Conservation (phyloP, 2,888 invertebrate genomes). For the Callosobruchus maculatus region DNA sequence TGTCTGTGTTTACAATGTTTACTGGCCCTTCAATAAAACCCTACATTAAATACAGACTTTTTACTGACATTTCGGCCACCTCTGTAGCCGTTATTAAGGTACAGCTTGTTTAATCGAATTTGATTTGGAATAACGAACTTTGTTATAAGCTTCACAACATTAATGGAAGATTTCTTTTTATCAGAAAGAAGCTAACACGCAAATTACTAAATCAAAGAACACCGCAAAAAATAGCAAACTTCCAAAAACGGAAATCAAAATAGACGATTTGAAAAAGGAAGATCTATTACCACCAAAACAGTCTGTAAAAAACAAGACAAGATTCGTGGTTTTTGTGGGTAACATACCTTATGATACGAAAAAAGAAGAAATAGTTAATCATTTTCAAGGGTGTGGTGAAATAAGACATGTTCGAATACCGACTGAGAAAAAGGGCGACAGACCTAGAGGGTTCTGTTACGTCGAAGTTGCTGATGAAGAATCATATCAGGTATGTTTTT, state of each 20-base stretch:
- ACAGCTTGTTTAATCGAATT: too few species aligned
- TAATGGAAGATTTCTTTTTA: background rate
- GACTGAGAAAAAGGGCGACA: constrained; percentile 35
- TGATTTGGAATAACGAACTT: too few species aligned
- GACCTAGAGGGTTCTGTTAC: constrained; percentile 49
- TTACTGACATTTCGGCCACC: too few species aligned
- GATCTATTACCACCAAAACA: constrained; percentile 13
- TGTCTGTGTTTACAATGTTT: too few species aligned
- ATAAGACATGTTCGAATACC: constrained; percentile 47
- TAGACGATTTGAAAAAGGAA: constrained; percentile 22
- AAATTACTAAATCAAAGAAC: background rate
- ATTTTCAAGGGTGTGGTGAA: constrained; percentile 48
- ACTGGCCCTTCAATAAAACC: too few species aligned
- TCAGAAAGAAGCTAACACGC: background rate
- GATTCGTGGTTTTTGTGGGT: constrained; percentile 50
- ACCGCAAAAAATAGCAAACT: constrained; percentile 5
- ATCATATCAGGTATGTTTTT: constrained; percentile 46
- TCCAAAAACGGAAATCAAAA: constrained; percentile 8
- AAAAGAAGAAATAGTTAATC: constrained; percentile 44
- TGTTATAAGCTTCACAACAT: background rate
- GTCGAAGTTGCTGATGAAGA: constrained; percentile 46
- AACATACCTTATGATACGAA: constrained; percentile 47
- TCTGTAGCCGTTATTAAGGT: too few species aligned
- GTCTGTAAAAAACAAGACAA: constrained; percentile 21
- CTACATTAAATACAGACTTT: too few species aligned